Evolutionary conservation across 2,888 invertebrate species (phyloP), one percentile per base, ranked within the genome.

Genomic region (Apamea monoglypha): DNA sequence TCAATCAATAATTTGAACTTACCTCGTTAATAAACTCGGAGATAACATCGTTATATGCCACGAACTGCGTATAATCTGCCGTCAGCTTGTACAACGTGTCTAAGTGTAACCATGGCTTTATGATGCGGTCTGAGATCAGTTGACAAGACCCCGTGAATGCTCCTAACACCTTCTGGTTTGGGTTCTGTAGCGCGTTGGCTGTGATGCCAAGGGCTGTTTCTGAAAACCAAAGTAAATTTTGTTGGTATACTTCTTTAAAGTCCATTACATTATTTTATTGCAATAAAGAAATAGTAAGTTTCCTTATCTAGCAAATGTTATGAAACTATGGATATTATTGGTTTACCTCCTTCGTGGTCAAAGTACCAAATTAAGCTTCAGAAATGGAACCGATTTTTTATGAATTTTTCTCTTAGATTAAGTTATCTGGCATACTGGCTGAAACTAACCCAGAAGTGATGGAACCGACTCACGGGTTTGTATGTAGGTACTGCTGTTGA

Each of bases 81-180:
- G 89, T 88, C 56, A 89, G 74, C 29, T 87, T 89, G 74, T 88
- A 88, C 14, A 88, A 16, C 0, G 80, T 74, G 18, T 74, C 47
- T 21, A 72, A 72, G 40, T 88, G 88, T 0, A 88, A 73, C 89
- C 89, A 89, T 0, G 76, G 83, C 53, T 70, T 89, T 73, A 71
- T 74, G 75, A 61, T 91, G 82, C 74, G 90, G 36, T 88, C 81
- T 7, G 88, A 75, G 74, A 89, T 36, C 10, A 88, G 73, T 14
- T 68, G 68, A 63, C 68, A 81, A 1, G 73, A 64, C 0, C 72
- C 66, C 0, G 40, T 68, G 40, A 88, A 87, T 2, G 89, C 89
- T n/a, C 5, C 21, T 1, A 87, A 12, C 0, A 88, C 14, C 29
- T 78, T 68, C 50, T 81, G 63, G 44, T 89, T 67, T 0, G 82